Conservation (phyloP, 2,888 invertebrate species). For the Reticulitermes lucifugus region DNA sequence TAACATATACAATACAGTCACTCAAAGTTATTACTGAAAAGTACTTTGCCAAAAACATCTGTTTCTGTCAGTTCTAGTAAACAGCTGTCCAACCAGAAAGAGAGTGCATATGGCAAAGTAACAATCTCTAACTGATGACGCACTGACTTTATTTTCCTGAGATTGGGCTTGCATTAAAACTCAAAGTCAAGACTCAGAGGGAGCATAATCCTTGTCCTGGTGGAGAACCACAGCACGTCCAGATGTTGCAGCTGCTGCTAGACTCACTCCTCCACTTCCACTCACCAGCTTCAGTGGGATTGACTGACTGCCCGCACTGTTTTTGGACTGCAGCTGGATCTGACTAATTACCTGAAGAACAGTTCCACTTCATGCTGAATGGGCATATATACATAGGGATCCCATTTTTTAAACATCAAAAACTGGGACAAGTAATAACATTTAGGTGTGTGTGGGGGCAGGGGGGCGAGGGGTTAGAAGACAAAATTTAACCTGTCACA, state of each 20-base stretch:
- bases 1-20: constrained; percentile 8
- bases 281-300: constrained; percentile 32
- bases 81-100: not conserved
- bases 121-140: not conserved
- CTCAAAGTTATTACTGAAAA: not conserved
- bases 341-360: constrained; percentile 33
- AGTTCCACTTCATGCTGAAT: not conserved
- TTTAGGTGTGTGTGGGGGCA: too few relatives aligned
- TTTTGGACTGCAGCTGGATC: constrained; percentile 39
- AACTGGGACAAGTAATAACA: too few relatives aligned
- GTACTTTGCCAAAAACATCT: constrained; percentile 6
- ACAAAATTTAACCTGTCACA: too few relatives aligned
- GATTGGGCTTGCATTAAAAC: constrained; percentile 15
- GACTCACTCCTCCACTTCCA: constrained; percentile 15
- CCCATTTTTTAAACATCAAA: too few relatives aligned
- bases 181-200: constrained; percentile 35
- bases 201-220: constrained; percentile 14
- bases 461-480: too few relatives aligned
- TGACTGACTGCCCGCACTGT: constrained; percentile 10
- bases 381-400: not conserved
- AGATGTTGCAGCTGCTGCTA: constrained; percentile 13
- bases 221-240: not conserved
- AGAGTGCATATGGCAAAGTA: not conserved
- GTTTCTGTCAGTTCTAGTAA: not conserved
- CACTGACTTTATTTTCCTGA: constrained; percentile 36